phyloP scores from a whole-genome alignment of 2,888 invertebrate species.

The Thera obeliscata region DNA sequence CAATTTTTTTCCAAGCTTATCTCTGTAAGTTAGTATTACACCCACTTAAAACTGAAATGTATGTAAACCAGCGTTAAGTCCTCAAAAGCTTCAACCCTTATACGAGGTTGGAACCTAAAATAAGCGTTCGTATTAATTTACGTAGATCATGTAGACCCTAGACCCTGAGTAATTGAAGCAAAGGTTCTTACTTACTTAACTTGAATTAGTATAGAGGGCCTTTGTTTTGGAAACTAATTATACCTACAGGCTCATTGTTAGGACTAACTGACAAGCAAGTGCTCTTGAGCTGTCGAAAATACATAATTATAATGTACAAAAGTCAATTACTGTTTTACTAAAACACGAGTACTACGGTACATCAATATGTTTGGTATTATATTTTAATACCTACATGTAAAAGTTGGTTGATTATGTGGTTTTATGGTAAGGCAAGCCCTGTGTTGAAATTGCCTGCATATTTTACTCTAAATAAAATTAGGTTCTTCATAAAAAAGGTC shows the following conservation, averaged over 20 bases:
- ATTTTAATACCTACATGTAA: not conserved
- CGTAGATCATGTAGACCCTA: not conserved
- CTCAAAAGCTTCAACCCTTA: too few species aligned
- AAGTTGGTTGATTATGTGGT: not conserved
- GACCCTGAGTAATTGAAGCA: conserved; percentile 1
- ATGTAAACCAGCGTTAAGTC: too few species aligned
- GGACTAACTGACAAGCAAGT: not conserved
- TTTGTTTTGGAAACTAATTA: conserved; percentile 1
- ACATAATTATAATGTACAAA: too few species aligned
- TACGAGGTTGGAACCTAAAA: not conserved
- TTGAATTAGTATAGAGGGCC: conserved; percentile 1
- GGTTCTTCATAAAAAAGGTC: not conserved
- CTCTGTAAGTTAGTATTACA: too few species aligned
- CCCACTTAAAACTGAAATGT: too few species aligned
- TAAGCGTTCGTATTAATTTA: not conserved
- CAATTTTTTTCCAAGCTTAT: too few species aligned
- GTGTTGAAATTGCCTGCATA: not conserved
- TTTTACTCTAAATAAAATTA: not conserved
- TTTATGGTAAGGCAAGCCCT: not conserved
- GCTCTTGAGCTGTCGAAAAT: not conserved
- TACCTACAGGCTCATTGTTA: not conserved
- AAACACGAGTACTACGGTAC: too few species aligned
- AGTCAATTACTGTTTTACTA: too few species aligned
- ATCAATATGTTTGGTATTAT: not conserved
- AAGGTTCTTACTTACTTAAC: not conserved